Conservation (phyloP, 2,797 vertebrate genomes). For the Argya squamiceps region DNA sequence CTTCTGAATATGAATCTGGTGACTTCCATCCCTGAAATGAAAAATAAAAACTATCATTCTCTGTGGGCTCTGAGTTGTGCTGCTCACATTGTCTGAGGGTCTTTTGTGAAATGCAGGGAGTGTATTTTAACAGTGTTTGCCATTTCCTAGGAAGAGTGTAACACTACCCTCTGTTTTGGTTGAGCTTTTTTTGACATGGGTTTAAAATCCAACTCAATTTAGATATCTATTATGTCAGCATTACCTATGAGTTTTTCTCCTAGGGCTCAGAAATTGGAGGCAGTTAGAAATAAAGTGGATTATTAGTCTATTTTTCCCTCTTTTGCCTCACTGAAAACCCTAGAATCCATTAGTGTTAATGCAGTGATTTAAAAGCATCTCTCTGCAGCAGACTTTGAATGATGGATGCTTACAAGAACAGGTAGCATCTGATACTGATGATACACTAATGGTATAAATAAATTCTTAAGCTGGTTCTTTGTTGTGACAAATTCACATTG, state of each 20-base stretch:
- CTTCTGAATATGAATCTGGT: neutral
- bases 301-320: neutral
- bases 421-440: neutral
- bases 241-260: neutral
- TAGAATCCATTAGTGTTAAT: neutral
- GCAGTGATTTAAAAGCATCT: neutral
- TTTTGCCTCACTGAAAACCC: neutral
- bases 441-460: neutral
- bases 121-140: neutral
- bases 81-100: neutral
- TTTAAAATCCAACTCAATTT: neutral
- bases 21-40: neutral
- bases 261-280: neutral
- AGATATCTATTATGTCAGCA: neutral
- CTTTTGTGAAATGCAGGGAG: neutral
- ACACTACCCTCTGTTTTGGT: neutral
- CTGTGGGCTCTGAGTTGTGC: neutral
- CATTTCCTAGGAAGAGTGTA: neutral
- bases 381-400: neutral
- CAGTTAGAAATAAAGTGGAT: neutral
- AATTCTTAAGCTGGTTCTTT: neutral
- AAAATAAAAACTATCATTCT: neutral
- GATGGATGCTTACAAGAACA: neutral
- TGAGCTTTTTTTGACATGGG: fast-evolving
- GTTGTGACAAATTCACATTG: neutral